Percentiles rank a stretch among this genome's conserved stretches.
phyloP scores from a whole-genome alignment of 2,888 invertebrate species.

The Mallateleia sp. region DNA sequence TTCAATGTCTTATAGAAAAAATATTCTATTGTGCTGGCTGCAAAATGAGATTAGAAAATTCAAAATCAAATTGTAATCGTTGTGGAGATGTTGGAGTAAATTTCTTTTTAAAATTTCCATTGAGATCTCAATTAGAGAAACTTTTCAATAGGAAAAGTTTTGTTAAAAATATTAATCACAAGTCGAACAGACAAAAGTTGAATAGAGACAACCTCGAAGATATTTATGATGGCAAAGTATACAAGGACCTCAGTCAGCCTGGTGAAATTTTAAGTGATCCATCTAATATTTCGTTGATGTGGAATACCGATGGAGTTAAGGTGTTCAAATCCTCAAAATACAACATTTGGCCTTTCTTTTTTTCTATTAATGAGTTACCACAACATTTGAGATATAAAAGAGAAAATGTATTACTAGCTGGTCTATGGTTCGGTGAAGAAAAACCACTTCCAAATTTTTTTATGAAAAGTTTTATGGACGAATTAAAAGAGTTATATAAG shows the following conservation, averaged over 20 bases:
- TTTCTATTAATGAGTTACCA: not conserved
- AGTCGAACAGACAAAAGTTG: too few species aligned
- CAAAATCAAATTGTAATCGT: not conserved
- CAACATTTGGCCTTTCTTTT: constrained; percentile 14
- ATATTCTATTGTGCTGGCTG: not conserved
- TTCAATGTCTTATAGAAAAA: not conserved
- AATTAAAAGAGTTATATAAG: not conserved
- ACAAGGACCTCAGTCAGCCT: too few species aligned
- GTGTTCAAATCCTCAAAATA: constrained; percentile 21
- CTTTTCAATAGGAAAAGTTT: too few species aligned
- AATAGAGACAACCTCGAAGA: too few species aligned
- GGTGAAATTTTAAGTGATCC: not conserved
- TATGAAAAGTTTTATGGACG: constrained; percentile 1
- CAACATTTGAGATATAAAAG: constrained; percentile 3
- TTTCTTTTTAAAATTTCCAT: constrained; percentile 48
- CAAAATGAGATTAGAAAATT: not conserved
- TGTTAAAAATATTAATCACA: too few species aligned
- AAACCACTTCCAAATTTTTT: constrained; percentile 22
- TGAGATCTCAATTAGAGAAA: constrained; percentile 35
- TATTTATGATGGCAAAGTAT: too few species aligned
- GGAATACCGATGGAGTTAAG: constrained; percentile 20
- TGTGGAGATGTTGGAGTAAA: not conserved
- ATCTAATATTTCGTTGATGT: constrained; percentile 12
- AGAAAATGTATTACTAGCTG: constrained; percentile 23
- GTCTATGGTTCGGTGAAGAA: constrained; percentile 11